phyloP scores from a whole-genome alignment of 2,888 invertebrate genomes.

The Pseudanteris insignis region DNA sequence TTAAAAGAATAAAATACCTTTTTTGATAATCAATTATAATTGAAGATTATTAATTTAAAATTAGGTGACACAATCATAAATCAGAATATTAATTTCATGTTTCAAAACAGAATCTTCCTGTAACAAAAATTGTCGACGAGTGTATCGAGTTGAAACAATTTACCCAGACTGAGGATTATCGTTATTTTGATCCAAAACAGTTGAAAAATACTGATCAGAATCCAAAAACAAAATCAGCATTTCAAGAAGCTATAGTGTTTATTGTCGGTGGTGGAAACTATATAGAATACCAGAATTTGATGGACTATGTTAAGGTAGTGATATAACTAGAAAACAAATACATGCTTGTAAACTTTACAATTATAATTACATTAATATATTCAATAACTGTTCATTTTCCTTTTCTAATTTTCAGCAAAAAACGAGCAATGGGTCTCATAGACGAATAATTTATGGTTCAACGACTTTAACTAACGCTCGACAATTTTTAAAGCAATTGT shows the following conservation, averaged over 20 bases:
- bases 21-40: too few species aligned
- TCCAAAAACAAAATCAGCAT: conserved; percentile 74
- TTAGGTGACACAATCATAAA: too few species aligned
- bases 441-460: conserved; percentile 93
- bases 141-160: conserved; percentile 83
- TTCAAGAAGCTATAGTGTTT: conserved; percentile 90
- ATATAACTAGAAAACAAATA: too few species aligned
- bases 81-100: conserved; percentile 21
- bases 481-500: conserved; percentile 92
- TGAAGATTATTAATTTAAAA: neutral
- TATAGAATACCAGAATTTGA: conserved; percentile 98
- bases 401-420: conserved; percentile 75
- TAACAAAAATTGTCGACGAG: conserved; percentile 91
- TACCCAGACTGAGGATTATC: conserved; percentile 85
- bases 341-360: too few species aligned
- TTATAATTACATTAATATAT: too few species aligned
- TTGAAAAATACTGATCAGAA: conserved; percentile 76
- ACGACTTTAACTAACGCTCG: conserved; percentile 93
- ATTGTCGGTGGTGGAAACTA: conserved; percentile 96
- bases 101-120: conserved; percentile 96
- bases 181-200: conserved; percentile 95
- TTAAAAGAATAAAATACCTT: too few species aligned
- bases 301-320: conserved; percentile 92
- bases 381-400: too few species aligned
- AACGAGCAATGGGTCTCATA: conserved; percentile 74